phyloP scores from a whole-genome alignment of 2,113 vertebrate species.

The Camelus dromedarius region DNA sequence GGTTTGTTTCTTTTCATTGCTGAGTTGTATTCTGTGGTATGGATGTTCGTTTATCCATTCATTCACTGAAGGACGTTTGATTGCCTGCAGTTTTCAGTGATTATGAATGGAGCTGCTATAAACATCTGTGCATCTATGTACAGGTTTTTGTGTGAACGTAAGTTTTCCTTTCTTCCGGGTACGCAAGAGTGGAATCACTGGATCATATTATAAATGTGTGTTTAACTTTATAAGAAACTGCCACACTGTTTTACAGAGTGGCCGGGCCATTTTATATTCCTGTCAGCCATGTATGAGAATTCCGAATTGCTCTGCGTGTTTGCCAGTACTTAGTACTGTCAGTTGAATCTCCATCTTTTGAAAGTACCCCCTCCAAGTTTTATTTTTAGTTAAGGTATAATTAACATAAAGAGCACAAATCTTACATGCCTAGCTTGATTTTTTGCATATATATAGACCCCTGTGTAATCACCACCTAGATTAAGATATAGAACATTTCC shows the following conservation, averaged over 20 bases:
- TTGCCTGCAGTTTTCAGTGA: background rate
- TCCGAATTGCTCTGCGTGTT: background rate
- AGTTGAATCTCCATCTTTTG: background rate
- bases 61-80: background rate
- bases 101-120: background rate
- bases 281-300: background rate
- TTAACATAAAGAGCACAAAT: conserved; percentile 7
- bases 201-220: background rate
- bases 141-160: background rate
- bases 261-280: background rate
- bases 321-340: background rate
- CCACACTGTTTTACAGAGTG: background rate
- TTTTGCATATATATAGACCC: background rate
- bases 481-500: background rate
- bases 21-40: background rate
- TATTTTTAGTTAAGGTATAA: conserved; percentile 26
- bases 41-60: background rate
- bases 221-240: background rate
- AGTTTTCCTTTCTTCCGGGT: conserved; percentile 43
- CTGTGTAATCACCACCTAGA: background rate
- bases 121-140: background rate
- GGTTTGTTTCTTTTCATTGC: background rate
- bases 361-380: background rate
- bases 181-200: background rate
- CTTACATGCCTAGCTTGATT: background rate